Evolutionary conservation across 2,113 vertebrate genomes (phyloP).

Genomic region (Strigops habroptila): DNA sequence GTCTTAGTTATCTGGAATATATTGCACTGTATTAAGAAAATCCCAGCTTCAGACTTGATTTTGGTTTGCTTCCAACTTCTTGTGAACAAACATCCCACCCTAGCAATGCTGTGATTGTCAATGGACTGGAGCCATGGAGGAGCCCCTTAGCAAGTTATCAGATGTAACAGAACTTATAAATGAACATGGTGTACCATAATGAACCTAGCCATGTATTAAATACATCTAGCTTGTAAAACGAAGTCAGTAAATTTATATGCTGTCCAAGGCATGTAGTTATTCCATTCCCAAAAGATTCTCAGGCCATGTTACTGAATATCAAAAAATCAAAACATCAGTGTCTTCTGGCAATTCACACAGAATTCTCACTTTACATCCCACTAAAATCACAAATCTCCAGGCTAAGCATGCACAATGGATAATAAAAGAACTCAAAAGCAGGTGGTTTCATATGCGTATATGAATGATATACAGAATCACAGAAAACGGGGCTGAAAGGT

Average conservation of each 20-base stretch:
- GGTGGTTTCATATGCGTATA: accelerated
- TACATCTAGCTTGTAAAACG: background rate
- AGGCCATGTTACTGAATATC: background rate
- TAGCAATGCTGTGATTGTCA: background rate
- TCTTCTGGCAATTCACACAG: background rate
- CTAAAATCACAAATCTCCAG: background rate
- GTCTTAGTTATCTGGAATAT: background rate
- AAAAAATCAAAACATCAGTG: background rate
- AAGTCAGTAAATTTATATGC: background rate
- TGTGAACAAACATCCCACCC: background rate
- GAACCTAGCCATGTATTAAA: background rate
- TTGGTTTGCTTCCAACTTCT: background rate
- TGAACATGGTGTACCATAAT: background rate
- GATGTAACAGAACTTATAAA: background rate
- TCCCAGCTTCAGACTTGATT: background rate
- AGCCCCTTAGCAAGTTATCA: background rate
- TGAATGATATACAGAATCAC: background rate
- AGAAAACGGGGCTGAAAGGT: background rate
- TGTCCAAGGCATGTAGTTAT: background rate
- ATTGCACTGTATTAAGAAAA: background rate
- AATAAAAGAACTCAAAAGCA: background rate
- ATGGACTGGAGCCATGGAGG: background rate
- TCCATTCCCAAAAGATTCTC: background rate
- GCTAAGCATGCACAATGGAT: background rate
- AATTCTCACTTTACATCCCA: background rate